Conservation (phyloP, 2,888 invertebrate species). For the Cinara cedri region DNA sequence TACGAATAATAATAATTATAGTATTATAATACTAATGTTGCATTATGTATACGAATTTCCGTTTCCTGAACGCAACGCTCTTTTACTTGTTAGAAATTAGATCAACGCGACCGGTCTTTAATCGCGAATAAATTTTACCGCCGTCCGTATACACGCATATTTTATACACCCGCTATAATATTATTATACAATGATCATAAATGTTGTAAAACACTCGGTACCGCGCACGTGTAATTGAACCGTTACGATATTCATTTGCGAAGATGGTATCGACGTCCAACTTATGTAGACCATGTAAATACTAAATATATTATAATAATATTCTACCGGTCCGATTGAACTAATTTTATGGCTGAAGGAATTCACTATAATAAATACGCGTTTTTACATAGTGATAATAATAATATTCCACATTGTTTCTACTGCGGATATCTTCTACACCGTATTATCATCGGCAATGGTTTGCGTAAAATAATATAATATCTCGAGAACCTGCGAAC, state of each 20-base stretch:
- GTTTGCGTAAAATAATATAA: neutral
- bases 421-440: neutral
- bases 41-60: neutral
- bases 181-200: neutral
- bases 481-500: neutral
- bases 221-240: neutral
- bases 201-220: neutral
- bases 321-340: neutral
- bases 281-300: neutral
- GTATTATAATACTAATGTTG: too few species aligned
- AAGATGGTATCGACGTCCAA: too few species aligned
- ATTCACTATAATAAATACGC: neutral
- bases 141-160: too few species aligned
- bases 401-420: neutral
- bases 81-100: neutral
- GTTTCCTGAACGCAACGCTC: neutral
- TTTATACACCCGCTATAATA: too few species aligned
- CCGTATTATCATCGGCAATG: neutral
- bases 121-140: neutral
- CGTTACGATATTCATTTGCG: neutral
- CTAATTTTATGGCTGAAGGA: slow-evolving; percentile 2
- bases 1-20: too few species aligned
- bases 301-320: neutral
- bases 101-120: too few species aligned
- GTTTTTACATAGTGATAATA: too few species aligned